Conservation (phyloP, 2,888 invertebrate species). For the Caenorhabditis afra region DNA sequence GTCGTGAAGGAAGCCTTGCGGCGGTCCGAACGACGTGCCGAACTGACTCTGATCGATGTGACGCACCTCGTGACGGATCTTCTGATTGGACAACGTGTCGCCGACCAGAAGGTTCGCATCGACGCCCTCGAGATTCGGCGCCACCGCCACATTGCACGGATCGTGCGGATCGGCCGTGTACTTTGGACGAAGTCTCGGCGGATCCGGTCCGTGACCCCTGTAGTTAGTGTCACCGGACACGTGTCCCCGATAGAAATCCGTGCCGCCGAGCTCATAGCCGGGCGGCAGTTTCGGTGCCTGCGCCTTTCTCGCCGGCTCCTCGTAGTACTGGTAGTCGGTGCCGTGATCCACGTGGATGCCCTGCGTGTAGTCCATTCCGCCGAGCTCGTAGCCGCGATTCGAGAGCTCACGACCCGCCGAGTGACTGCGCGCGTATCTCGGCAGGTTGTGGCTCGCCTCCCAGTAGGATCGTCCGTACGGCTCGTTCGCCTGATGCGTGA, state of each 20-base stretch:
- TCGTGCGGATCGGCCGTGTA: constrained; percentile 76
- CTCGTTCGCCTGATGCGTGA: constrained; percentile 64
- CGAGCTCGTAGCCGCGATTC: constrained; percentile 66
- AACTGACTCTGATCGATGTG: constrained; percentile 70
- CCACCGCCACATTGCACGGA: constrained; percentile 73
- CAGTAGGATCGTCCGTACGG: constrained; percentile 59
- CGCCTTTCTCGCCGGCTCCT: constrained; percentile 57
- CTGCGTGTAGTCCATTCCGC: constrained; percentile 69
- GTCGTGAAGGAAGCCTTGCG: constrained; percentile 74
- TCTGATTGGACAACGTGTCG: constrained; percentile 78
- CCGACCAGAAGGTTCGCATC: constrained; percentile 70
- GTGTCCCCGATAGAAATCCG: constrained; percentile 69
- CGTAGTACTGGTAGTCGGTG: constrained; percentile 61
- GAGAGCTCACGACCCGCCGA: constrained; percentile 54
- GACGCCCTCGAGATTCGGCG: constrained; percentile 70
- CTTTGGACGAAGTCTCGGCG: constrained; percentile 73
- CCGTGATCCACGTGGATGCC: constrained; percentile 67
- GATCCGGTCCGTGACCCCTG: constrained; percentile 77
- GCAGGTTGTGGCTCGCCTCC: constrained; percentile 57
- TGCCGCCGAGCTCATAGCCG: constrained; percentile 67
- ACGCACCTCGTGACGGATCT: constrained; percentile 66
- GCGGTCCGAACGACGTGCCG: constrained; percentile 74
- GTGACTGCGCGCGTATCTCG: constrained; percentile 51
- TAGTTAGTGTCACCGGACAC: constrained; percentile 68
- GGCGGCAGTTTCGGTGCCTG: constrained; percentile 49